A percentile compares a stretch with the other conserved stretches of the same genome.
These are phyloP conservation scores for Vireo griseus DNA, from an alignment of 2,797 vertebrate genomes.

Conservation along the genomic window DNA sequence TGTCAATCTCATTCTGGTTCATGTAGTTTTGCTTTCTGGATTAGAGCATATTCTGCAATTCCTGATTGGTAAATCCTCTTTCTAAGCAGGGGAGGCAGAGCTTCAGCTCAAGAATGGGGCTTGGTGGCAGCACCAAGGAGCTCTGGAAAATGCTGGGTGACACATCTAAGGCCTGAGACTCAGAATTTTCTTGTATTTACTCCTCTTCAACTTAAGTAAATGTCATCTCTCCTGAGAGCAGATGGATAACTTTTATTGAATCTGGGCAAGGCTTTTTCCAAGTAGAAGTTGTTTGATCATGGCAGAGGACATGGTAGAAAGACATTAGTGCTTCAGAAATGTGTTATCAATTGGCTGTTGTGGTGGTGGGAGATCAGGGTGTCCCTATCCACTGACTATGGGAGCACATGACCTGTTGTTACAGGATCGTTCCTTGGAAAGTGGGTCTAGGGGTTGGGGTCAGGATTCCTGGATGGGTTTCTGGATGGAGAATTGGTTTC, in stretches of 20 bases:
- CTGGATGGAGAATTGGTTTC: not conserved
- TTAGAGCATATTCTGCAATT: not conserved
- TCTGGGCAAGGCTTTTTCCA: not conserved
- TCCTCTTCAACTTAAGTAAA: not conserved
- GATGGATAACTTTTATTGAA: not conserved
- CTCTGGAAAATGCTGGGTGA: not conserved
- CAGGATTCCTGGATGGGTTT: not conserved
- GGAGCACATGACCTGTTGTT: accelerated
- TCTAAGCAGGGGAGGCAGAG: not conserved
- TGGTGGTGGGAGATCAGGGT: accelerated
- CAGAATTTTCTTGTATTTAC: not conserved
- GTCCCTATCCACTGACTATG: not conserved
- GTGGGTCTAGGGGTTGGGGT: accelerated
- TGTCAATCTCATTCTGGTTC: not conserved
- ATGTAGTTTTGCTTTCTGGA: not conserved
- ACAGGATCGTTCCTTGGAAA: not conserved
- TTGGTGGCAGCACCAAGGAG: not conserved
- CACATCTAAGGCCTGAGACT: not conserved
- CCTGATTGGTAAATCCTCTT: not conserved
- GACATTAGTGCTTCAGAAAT: not conserved
- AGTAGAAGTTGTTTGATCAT: not conserved
- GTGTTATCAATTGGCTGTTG: accelerated
- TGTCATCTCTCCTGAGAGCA: not conserved
- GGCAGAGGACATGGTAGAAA: not conserved
- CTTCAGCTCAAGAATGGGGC: not conserved